phyloP scores from a whole-genome alignment of 2,113 vertebrate species.

The Raja brachyura region DNA sequence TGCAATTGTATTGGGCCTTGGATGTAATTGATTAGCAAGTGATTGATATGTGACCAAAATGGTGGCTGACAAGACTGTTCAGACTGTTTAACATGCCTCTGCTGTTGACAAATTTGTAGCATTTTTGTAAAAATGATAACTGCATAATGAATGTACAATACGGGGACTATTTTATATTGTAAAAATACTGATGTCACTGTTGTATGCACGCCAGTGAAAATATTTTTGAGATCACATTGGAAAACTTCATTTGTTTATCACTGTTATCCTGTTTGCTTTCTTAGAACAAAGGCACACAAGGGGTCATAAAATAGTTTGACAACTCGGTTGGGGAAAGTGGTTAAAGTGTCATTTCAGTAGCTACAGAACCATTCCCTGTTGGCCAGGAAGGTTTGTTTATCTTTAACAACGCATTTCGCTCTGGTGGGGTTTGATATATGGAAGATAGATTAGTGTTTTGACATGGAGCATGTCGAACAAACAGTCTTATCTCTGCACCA shows the following conservation, averaged over 20 bases:
- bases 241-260: slow-evolving; percentile 5
- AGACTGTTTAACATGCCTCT: too few species aligned
- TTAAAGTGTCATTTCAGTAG: slow-evolving; percentile 32
- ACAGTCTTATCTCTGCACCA: slow-evolving; percentile 74
- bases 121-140: not conserved
- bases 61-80: too few species aligned
- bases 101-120: too few species aligned
- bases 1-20: too few species aligned
- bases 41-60: too few species aligned
- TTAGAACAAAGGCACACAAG: slow-evolving; percentile 20
- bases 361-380: slow-evolving; percentile 15
- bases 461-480: slow-evolving; percentile 93
- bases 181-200: not conserved
- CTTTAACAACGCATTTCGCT: slow-evolving; percentile 82
- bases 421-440: slow-evolving; percentile 91
- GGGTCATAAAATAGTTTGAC: slow-evolving; percentile 30
- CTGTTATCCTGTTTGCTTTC: slow-evolving; percentile 32
- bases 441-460: slow-evolving; percentile 94
- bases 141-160: not conserved
- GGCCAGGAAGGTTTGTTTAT: slow-evolving; percentile 77
- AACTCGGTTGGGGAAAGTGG: slow-evolving; percentile 18
- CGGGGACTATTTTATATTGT: not conserved
- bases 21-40: too few species aligned
- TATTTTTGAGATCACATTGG: not conserved
- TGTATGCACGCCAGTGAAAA: slow-evolving; percentile 25